Evolutionary conservation across 2,113 vertebrate species (phyloP).

Genomic region (Seriola aureovittata): DNA sequence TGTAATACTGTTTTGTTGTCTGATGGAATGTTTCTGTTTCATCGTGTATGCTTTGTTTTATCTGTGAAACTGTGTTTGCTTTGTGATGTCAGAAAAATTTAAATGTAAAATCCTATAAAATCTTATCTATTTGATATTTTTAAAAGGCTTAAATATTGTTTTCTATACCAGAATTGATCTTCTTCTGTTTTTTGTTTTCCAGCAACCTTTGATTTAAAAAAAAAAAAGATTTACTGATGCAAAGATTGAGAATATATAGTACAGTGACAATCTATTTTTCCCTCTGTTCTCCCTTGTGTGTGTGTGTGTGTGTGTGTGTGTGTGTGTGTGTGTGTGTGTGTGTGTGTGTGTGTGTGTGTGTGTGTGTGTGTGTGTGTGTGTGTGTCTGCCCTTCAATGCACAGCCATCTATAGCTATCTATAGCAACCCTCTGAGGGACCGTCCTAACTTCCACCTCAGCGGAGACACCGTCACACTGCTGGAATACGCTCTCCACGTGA

Average conservation of each 20-base stretch:
- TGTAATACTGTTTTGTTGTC: not conserved
- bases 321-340: constrained; percentile 26
- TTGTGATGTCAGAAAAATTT: not conserved
- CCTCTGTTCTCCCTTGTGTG: constrained; percentile 11
- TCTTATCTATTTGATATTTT: not conserved
- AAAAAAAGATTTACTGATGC: not conserved
- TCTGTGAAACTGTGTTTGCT: not conserved
- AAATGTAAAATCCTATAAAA: not conserved
- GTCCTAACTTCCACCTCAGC: constrained; percentile 66
- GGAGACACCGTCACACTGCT: constrained; percentile 41
- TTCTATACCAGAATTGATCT: not conserved
- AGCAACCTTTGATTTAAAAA: not conserved
- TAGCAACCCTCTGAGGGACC: constrained; percentile 56
- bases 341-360: constrained; percentile 10
- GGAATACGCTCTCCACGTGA: constrained; percentile 57
- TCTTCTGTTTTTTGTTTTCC: not conserved
- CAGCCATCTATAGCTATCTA: constrained; percentile 55
- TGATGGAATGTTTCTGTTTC: not conserved
- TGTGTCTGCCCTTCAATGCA: constrained; percentile 39
- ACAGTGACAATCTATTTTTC: constrained; percentile 28
- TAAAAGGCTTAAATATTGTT: not conserved
- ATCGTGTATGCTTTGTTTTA: not conserved
- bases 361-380: constrained; percentile 24
- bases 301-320: constrained; percentile 15
- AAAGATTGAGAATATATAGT: not conserved